Conservation (phyloP, 2,113 vertebrate species). For the Chlamydotis undulata region DNA sequence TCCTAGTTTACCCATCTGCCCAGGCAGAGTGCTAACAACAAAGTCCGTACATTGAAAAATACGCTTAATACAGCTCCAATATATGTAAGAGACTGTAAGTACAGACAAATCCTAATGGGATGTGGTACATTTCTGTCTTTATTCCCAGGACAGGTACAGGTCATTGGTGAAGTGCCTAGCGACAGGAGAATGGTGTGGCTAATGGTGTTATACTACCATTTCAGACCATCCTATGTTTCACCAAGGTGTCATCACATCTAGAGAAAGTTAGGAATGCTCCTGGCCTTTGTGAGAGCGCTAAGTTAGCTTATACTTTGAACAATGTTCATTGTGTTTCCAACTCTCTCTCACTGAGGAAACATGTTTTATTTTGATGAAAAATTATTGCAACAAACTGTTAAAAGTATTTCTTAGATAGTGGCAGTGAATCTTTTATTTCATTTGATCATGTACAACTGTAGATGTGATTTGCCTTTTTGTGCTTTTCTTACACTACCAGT, state of each 20-base stretch:
- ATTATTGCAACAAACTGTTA: neutral
- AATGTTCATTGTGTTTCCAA: neutral
- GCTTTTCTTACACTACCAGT: neutral
- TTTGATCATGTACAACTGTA: neutral
- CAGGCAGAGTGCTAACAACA: neutral
- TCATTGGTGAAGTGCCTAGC: neutral
- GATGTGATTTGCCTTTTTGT: neutral
- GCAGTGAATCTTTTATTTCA: neutral
- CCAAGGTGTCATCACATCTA: neutral
- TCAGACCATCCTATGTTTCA: neutral
- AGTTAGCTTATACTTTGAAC: neutral
- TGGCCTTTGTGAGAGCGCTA: neutral
- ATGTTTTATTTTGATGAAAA: neutral
- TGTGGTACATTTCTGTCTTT: neutral
- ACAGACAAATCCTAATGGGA: neutral
- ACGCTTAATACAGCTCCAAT: neutral
- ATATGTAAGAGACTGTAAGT: neutral
- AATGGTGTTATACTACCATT: neutral
- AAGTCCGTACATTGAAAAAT: neutral
- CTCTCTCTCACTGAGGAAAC: neutral
- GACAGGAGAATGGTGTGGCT: fast-evolving
- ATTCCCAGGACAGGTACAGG: neutral
- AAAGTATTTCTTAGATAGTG: neutral
- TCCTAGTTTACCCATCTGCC: neutral
- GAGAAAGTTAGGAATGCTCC: neutral